Conservation (phyloP, 1,140 invertebrate species). For the Bombus terrestris region DNA sequence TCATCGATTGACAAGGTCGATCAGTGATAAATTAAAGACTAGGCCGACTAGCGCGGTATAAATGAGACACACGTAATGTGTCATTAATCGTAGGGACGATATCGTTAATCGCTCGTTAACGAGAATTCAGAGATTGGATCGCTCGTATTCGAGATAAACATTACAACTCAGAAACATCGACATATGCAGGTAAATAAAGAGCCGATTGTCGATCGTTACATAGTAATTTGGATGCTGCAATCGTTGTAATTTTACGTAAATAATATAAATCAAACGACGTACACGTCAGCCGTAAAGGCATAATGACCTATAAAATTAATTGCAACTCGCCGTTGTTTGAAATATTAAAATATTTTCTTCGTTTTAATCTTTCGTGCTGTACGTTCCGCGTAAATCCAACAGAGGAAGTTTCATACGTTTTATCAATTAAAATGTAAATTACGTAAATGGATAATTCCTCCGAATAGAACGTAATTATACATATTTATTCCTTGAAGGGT, state of each 20-base stretch:
- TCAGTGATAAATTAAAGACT: background rate
- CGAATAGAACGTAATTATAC: background rate
- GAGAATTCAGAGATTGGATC: slow-evolving; percentile 5
- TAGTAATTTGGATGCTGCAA: background rate
- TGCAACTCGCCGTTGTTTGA: background rate
- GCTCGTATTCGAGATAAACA: slow-evolving; percentile 4
- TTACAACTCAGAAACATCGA: slow-evolving; percentile 1
- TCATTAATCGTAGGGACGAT: slow-evolving; percentile 18
- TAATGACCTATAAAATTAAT: background rate
- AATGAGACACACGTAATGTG: background rate
- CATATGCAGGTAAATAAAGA: background rate
- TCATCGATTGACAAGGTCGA: background rate
- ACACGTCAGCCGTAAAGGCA: no score
- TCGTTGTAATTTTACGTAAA: background rate
- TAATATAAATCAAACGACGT: background rate
- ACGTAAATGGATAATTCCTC: background rate
- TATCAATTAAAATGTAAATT: background rate
- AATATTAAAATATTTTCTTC: background rate
- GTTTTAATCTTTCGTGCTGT: background rate
- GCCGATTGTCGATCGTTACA: background rate
- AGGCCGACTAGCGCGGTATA: no score
- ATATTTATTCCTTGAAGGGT: background rate
- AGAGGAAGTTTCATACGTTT: background rate
- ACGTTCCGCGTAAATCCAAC: background rate
- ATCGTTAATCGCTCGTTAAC: slow-evolving; percentile 15